Evolutionary conservation across 1,140 invertebrate species (phyloP).

Genomic region (Bursaphelenchus mucronatus): DNA sequence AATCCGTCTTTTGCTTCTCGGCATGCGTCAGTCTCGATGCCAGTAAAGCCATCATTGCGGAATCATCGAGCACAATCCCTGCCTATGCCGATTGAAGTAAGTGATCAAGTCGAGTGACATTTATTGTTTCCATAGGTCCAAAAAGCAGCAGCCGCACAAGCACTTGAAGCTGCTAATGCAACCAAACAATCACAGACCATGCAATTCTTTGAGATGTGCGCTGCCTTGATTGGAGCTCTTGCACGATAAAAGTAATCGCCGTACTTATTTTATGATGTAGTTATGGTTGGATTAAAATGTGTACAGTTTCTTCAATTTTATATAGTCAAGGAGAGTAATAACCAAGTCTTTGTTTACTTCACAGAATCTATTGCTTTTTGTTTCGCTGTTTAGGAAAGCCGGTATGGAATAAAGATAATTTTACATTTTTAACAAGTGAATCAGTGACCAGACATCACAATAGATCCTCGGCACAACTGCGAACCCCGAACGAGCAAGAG

Average conservation of each 20-base stretch:
- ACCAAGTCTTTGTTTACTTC: too few species aligned
- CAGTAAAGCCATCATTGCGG: conserved; percentile 50
- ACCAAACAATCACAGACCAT: conserved; percentile 80
- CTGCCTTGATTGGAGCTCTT: conserved; percentile 90
- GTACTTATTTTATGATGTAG: too few species aligned
- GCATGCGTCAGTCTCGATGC: conserved; percentile 59
- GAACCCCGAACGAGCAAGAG: too few species aligned
- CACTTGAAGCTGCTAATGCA: not conserved
- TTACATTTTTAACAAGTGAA: too few species aligned
- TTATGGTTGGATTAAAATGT: too few species aligned
- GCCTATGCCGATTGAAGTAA: conserved; percentile 60
- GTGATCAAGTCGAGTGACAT: conserved; percentile 1
- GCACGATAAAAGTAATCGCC: conserved; percentile 69
- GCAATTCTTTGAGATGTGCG: conserved; percentile 99
- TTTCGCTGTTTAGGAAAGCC: too few species aligned
- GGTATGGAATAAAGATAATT: too few species aligned
- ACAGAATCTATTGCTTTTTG: too few species aligned
- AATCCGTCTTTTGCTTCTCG: conserved; percentile 49
- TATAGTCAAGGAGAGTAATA: too few species aligned
- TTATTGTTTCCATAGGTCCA: conserved; percentile 8
- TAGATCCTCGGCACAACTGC: too few species aligned
- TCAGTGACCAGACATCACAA: too few species aligned
- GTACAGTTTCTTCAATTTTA: too few species aligned
- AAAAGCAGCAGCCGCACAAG: conserved; percentile 6
- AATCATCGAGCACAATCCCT: conserved; percentile 53